Percentiles rank a stretch among this genome's conserved stretches.
These are phyloP conservation scores for Ennomos erosarius DNA, from an alignment of 2,888 invertebrate genomes.

Conservation along the genomic window DNA sequence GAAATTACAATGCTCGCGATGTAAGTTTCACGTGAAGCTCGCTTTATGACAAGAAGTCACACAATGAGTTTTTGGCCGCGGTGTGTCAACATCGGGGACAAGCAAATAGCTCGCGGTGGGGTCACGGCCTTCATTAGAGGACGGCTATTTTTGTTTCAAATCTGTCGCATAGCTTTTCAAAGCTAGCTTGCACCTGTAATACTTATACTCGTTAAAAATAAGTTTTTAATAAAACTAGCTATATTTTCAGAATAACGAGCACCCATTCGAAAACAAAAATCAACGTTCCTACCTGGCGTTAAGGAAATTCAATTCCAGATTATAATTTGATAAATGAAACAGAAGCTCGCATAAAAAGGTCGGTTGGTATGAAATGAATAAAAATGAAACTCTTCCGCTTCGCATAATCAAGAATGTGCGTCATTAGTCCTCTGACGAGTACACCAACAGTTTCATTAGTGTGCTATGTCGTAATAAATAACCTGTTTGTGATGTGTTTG, in stretches of 20 bases:
- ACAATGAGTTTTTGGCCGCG: constrained; percentile 78
- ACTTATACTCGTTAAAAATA: no score
- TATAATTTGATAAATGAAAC: constrained; percentile 21
- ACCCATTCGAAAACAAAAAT: constrained; percentile 9
- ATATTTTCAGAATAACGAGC: no score
- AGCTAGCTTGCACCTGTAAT: constrained; percentile 7
- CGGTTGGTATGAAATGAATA: constrained; percentile 20
- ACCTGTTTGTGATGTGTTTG: constrained; percentile 56
- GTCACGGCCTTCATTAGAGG: constrained; percentile 76
- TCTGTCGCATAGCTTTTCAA: constrained; percentile 40
- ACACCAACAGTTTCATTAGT: constrained; percentile 59
- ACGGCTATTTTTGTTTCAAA: constrained; percentile 56
- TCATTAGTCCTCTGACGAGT: constrained; percentile 47
- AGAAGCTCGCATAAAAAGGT: constrained; percentile 29
- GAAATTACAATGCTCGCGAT: constrained; percentile 66
- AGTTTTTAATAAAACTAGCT: no score
- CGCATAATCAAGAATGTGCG: constrained; percentile 45
- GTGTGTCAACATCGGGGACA: constrained; percentile 68
- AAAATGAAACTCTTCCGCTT: constrained; percentile 37
- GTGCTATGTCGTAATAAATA: constrained; percentile 63
- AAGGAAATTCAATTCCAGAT: constrained; percentile 25
- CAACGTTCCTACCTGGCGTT: constrained; percentile 1
- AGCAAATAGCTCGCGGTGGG: constrained; percentile 76
- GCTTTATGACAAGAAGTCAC: constrained; percentile 72
- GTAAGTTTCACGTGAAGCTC: constrained; percentile 63